Percentiles rank a stretch among this genome's conserved stretches.
Conservation (phyloP, 2,888 invertebrate genomes). For the Anarsia innoxiella region DNA sequence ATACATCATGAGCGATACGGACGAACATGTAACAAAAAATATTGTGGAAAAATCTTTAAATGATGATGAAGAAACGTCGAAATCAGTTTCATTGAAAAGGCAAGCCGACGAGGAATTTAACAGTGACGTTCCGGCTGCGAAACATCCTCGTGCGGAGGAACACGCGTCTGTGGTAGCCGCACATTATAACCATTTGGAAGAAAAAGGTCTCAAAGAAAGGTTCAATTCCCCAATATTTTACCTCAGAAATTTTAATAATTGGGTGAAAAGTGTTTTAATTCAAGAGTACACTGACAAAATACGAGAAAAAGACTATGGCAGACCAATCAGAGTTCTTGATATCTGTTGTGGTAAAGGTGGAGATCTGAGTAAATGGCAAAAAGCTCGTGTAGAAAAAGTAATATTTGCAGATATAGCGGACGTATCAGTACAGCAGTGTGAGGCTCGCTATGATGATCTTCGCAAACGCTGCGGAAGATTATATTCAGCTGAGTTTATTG, state of each 20-base stretch:
- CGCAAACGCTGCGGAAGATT: conserved; percentile 54
- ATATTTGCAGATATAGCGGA: conserved; percentile 96
- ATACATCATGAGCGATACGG: conserved; percentile 5
- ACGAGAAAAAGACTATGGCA: conserved; percentile 79
- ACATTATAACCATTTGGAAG: conserved; percentile 94
- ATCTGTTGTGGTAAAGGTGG: conserved; percentile 99
- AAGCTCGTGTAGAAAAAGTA: conserved; percentile 85
- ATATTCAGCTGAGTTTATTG: conserved; percentile 92
- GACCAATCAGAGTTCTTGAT: conserved; percentile 85
- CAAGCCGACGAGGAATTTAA: too few relatives aligned
- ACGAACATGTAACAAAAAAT: conserved; percentile 3
- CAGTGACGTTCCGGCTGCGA: neutral
- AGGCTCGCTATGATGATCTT: conserved; percentile 86
- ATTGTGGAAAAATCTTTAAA: conserved; percentile 10
- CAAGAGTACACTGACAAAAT: conserved; percentile 84
- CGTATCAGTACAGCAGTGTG: conserved; percentile 93
- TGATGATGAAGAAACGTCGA: conserved; percentile 4
- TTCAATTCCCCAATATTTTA: conserved; percentile 93
- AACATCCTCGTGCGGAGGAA: conserved; percentile 32
- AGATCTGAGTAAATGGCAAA: conserved; percentile 97
- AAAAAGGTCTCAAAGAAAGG: conserved; percentile 86
- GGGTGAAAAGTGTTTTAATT: conserved; percentile 97
- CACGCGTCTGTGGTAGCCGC: conserved; percentile 84
- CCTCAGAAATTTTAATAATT: conserved; percentile 98
- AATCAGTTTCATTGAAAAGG: neutral